Percentiles rank a stretch among this genome's conserved stretches.
Evolutionary conservation across 64 coral and sea anemone species (phyloP).

Genomic region (Porites australiensis): DNA sequence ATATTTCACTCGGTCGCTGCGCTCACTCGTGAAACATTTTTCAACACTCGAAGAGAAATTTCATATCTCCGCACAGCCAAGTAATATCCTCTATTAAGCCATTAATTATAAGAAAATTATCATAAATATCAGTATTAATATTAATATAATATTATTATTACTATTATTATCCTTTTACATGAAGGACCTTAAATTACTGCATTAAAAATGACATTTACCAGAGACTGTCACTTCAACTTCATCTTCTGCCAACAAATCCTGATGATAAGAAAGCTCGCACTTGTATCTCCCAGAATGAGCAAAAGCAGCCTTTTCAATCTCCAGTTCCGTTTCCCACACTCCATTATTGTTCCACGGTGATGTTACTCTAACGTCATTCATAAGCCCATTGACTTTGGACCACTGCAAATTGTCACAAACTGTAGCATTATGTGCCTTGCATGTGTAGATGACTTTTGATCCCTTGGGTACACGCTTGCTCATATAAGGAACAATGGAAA

Average conservation of each 20-base stretch:
- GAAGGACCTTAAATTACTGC: too few species aligned
- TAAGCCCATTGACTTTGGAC: background rate
- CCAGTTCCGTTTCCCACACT: background rate
- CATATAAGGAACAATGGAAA: background rate
- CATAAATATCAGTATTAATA: too few species aligned
- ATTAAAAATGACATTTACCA: background rate
- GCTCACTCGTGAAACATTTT: too few species aligned
- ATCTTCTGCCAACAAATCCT: too few species aligned
- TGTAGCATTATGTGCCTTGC: background rate
- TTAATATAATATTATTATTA: too few species aligned
- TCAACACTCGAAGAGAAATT: too few species aligned
- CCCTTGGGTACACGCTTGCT: background rate
- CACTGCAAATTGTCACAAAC: background rate
- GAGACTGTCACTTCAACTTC: background rate
- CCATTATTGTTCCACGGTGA: background rate
- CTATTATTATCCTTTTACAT: too few species aligned
- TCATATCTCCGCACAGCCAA: too few species aligned
- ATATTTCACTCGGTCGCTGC: too few species aligned
- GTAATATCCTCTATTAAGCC: too few species aligned
- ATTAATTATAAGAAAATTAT: too few species aligned
- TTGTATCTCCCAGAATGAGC: background rate
- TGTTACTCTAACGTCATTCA: background rate
- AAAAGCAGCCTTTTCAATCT: background rate
- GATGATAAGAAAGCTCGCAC: background rate
- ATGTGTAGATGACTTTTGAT: background rate